Percentiles rank a stretch among this genome's conserved stretches.
phyloP scores from a whole-genome alignment of 2,888 invertebrate genomes.

The Crioceris asparagi region DNA sequence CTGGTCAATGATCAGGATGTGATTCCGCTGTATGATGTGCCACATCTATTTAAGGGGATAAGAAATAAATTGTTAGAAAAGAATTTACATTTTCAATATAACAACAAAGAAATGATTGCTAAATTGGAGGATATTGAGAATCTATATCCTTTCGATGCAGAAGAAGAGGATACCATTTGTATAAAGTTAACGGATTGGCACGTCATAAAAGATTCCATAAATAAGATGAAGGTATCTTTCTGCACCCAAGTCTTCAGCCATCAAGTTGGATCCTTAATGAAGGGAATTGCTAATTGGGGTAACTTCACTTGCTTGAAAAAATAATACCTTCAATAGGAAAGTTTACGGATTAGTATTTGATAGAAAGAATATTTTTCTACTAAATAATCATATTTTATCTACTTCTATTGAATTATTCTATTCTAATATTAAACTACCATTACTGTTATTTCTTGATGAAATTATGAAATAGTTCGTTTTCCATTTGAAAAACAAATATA shows the following conservation, averaged over 20 bases:
- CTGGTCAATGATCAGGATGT: slow-evolving; percentile 7
- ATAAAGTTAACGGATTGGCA: slow-evolving; percentile 14
- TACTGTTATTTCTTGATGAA: no score
- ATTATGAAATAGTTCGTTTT: no score
- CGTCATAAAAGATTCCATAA: slow-evolving; percentile 12
- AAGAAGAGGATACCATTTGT: slow-evolving; percentile 10
- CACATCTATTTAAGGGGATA: slow-evolving; percentile 16
- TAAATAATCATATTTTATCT: no score
- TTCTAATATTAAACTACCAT: no score
- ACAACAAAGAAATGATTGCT: not conserved
- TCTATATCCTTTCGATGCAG: slow-evolving; percentile 13
- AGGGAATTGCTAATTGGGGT: slow-evolving; percentile 13
- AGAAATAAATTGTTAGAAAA: slow-evolving; percentile 12
- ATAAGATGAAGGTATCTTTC: slow-evolving; percentile 18
- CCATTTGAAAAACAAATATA: no score
- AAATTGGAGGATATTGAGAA: slow-evolving; percentile 14
- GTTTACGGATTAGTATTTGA: no score
- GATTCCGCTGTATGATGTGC: slow-evolving; percentile 13
- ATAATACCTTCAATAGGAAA: no score
- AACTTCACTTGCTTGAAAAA: no score
- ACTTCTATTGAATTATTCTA: no score
- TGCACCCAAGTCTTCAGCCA: slow-evolving; percentile 18
- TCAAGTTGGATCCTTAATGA: slow-evolving; percentile 15
- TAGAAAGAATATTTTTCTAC: no score
- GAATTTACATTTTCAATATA: not conserved